Base-by-base conservation (phyloP, 2,888 invertebrate species). In the Polymixis flavicincta region DNA sequence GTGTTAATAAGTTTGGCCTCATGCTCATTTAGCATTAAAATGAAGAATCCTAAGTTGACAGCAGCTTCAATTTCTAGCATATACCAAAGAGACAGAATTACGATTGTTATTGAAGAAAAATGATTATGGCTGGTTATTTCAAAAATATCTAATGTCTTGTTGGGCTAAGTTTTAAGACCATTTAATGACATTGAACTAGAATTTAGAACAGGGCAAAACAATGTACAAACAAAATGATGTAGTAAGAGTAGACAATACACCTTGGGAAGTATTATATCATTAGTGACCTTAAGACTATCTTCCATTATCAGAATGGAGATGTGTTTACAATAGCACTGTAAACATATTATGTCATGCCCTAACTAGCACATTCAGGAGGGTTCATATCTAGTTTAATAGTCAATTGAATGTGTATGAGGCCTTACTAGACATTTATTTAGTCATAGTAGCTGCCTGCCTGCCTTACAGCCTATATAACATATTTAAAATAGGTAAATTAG, bases 291-390 rank as follows among this genome's bases (percentile, higher is more conserved):
- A 52, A 75, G 22, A 79, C 68, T 76, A 78, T 76, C 71, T 74
- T 59, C 66, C 55, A 71, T 60, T 65, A 77, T 37, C 71, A 70
- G 65, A 72, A 75, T 59, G 45, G 59, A 68, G 50, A 78, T 67
- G 48, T 80, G 76, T 76, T 76, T 82, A 80, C 69, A 82, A 28
- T 69, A 70, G 59, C 74, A 74, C 54, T 72, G 70, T 80, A 78
- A 79, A 76, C 78, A 79, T 71, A 74, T 80, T 78, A 75, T 71
- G 67, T 76, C 70, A 80, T 66, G 17, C 64, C 14, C 55, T 67
- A 50, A 50, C 14, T 54, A 48, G 59, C 59, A n/a, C 52, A 50
- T 25, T 22, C n/a, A 54, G 54, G 73, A 22, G 28, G 28, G 48
- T 61, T 69, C 1, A 25, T 28, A 37, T 48, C n/a, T 55, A 50